A percentile compares a stretch with the other conserved stretches of the same genome.
Conservation (phyloP, 2,888 invertebrate species). For the Euplexia lucipara region DNA sequence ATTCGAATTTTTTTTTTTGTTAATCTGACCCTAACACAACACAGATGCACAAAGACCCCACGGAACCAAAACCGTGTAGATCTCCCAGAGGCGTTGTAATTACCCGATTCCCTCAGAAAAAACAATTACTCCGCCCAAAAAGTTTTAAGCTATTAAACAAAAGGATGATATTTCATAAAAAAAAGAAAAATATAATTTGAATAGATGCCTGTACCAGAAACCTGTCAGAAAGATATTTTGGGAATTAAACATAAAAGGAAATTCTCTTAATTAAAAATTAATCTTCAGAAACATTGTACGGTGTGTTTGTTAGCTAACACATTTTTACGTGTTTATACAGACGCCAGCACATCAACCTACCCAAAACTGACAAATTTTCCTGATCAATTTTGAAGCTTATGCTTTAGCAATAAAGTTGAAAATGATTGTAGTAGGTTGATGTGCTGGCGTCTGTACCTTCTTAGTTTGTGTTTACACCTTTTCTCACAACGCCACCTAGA, state of each 20-base stretch:
- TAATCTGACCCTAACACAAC: not conserved
- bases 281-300: constrained; percentile 12
- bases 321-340: not conserved
- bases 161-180: constrained; percentile 15
- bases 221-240: constrained; percentile 13
- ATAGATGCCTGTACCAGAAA: constrained; percentile 14
- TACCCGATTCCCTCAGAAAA: constrained; percentile 17
- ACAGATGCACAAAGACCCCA: not conserved
- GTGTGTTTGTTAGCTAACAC: constrained; percentile 1
- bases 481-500: too few relatives aligned
- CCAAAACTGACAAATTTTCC: too few relatives aligned
- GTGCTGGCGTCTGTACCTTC: too few relatives aligned
- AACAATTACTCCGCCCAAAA: constrained; percentile 21
- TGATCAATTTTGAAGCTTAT: too few relatives aligned
- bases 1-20: too few relatives aligned
- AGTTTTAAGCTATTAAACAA: constrained; percentile 22
- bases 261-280: too few relatives aligned
- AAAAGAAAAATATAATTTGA: constrained; percentile 30
- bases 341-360: too few relatives aligned
- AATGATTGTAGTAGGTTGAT: too few relatives aligned
- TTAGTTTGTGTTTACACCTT: too few relatives aligned
- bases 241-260: constrained; percentile 31
- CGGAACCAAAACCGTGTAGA: not conserved
- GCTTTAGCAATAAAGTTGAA: too few relatives aligned
- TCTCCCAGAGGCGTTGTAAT: constrained; percentile 11